Evolutionary conservation across 2,113 vertebrate species (phyloP), one percentile per base, ranked within the genome.

Genomic region (Ellobius talpinus): DNA sequence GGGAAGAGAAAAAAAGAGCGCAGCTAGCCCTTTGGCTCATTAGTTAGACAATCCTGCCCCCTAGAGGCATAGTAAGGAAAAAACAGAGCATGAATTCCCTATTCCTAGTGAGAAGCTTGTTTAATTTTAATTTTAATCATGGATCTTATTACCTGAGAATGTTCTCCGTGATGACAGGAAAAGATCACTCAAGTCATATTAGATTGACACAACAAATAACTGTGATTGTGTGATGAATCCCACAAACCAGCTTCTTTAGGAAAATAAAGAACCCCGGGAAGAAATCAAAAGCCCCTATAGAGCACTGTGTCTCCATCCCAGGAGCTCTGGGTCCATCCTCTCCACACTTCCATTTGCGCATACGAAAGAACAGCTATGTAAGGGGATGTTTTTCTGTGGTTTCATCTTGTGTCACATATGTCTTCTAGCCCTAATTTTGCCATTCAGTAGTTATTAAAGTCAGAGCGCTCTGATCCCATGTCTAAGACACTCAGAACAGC

Each of bases 21-120:
- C 13, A 72, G 45, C 6, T 19, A n/a, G 42, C 11, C 47, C 61
- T 87, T 94, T 85, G 47, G 55, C 78, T 96, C 11, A 93, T 94
- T 96, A 81, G 70, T 29, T 90, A 52, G 78, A 50, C 91, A 97
- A 93, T 4, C 10, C 82, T 88, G 90, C 88, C 93, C 88, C 72
- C 92, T 97, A 81, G 52, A 95, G 95, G 88, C 77, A 90, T 65
- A 94, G 42, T 55, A 42, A 73, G n/a, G 50, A 73, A 89, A 87
- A 96, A 93, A 61, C 33, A 95, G n/a, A 94, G 39, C 29, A 91
- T 91, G 36, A 6, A 61, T 72, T 66, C 36, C 42, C 11, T 42
- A 7, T 81, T 61, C 52, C 77, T n/a, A 74, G 61, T 47, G 26
- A 92, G 66, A 95, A 76, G 31, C 31, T 91, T 92, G 58, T 65